Percentiles rank a stretch among this genome's conserved stretches.
These are phyloP conservation scores for Tipula lateralis DNA, from an alignment of 2,888 invertebrate genomes.

Conservation along the genomic window DNA sequence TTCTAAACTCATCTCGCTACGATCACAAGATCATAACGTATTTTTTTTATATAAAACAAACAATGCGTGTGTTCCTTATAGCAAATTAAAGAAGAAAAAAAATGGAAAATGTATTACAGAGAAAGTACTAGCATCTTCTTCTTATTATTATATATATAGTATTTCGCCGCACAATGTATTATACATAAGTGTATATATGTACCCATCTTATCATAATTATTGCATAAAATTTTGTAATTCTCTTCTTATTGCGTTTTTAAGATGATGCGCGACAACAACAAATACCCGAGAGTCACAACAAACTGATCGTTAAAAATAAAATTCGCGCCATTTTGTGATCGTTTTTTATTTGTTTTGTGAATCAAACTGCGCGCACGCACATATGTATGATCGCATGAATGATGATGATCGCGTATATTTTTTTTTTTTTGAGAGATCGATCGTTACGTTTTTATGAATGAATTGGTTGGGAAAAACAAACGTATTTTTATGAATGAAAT, in stretches of 20 bases:
- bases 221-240: not conserved
- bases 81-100: not conserved
- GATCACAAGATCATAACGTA: not conserved
- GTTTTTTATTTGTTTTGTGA: not conserved
- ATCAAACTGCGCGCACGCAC: not conserved
- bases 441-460: not conserved
- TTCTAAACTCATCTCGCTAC: not conserved
- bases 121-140: not conserved
- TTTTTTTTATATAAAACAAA: not conserved
- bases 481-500: conserved; percentile 12
- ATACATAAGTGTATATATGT: too few relatives aligned
- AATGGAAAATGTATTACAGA: conserved; percentile 20
- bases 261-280: not conserved
- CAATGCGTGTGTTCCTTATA: conserved; percentile 6
- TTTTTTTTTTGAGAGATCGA: not conserved
- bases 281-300: not conserved
- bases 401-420: not conserved
- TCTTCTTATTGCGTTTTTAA: not conserved
- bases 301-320: not conserved
- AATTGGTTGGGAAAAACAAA: not conserved
- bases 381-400: too few relatives aligned
- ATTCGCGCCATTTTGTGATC: not conserved
- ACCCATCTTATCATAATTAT: not conserved
- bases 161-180: not conserved
- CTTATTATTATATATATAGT: too few relatives aligned